Evolutionary conservation across 1,140 invertebrate genomes (phyloP), one percentile per base, ranked within the genome.

Genomic region (Bombus sibiricus): DNA sequence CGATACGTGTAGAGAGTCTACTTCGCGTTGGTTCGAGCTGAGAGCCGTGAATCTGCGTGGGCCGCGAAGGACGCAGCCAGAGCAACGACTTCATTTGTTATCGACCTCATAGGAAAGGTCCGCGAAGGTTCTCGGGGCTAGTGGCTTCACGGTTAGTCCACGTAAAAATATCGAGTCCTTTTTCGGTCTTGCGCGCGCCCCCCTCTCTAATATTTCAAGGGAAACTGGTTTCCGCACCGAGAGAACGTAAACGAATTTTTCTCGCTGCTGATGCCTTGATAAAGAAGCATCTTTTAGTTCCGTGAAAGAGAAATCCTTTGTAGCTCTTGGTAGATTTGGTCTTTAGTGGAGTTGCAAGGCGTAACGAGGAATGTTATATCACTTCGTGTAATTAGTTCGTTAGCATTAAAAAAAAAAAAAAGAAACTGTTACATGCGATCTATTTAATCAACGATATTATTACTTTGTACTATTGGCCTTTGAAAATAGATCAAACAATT

Each of bases 31-130:
- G 71, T 73, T 9, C 34, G 32, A 69, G 68, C 10, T 10, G 37
- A 69, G 37, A 28, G 15, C 34, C 43, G 69, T 25, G 64, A 47
- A 59, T 13, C 57, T 71, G 85, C 85, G 85, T 86, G 85, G 85
- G 85, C 74, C 85, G 72, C 85, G 85, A 86, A 86, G 85, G 85
- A 86, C 85, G 85, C 47, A 34, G 66, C 39, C 81, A 32, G 85
- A 73, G 81, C 85, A 86, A 86, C 74, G 85, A 78, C 85, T 86
- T 77, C 81, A 62, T 86, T 83, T 53, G 72, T 86, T 86, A 86
- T 86, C 85, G 85, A 39, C 57, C 47, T 86, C 81, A 59, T 86
- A 81, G 81, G 76, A 80, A 64, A 77, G 53, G 37, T 71, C 22
- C 47, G 13, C 57, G 83, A 34, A 80, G 53, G 43, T 62, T 62